phyloP scores from a whole-genome alignment of 2,797 vertebrate species.

The Champsocephalus esox region DNA sequence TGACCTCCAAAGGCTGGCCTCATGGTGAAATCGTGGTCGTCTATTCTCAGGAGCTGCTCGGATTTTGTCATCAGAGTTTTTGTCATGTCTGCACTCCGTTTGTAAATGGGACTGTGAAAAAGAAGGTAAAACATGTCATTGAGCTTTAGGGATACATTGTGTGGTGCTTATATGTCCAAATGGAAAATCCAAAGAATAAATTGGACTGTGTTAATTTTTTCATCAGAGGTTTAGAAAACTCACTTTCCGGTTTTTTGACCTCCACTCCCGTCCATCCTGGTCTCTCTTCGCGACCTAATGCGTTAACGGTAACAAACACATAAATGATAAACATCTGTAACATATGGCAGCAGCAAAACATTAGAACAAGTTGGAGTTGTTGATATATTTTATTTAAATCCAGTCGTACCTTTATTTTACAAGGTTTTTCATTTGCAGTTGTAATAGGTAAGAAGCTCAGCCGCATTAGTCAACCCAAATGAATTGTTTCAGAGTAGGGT shows the following conservation, averaged over 20 bases:
- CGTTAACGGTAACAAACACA: constrained; percentile 19
- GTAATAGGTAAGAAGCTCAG: neutral
- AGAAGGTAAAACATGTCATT: neutral
- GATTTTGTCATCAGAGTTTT: constrained; percentile 95
- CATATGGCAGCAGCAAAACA: neutral
- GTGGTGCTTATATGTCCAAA: neutral
- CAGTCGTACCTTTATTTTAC: neutral
- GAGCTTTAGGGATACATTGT: neutral
- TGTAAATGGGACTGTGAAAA: constrained; percentile 89
- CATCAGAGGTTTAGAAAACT: constrained; percentile 19
- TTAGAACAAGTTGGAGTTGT: neutral
- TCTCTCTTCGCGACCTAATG: constrained; percentile 80
- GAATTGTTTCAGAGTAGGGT: neutral
- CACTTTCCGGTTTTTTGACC: constrained; percentile 82
- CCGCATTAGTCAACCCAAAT: neutral
- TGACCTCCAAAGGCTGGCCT: constrained; percentile 97
- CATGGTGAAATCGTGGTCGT: constrained; percentile 99
- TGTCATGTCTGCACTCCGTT: constrained; percentile 95
- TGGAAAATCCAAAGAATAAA: neutral
- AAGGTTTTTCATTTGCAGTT: neutral
- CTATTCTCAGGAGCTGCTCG: constrained; percentile 96
- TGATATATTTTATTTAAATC: neutral
- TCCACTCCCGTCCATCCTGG: constrained; percentile 73
- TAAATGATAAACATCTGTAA: constrained; percentile 5
- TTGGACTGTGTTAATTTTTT: neutral